Percentiles rank a stretch among this genome's conserved stretches.
Evolutionary conservation across 1,140 invertebrate species (phyloP).

Genomic region (Zaprionus lachaisei): DNA sequence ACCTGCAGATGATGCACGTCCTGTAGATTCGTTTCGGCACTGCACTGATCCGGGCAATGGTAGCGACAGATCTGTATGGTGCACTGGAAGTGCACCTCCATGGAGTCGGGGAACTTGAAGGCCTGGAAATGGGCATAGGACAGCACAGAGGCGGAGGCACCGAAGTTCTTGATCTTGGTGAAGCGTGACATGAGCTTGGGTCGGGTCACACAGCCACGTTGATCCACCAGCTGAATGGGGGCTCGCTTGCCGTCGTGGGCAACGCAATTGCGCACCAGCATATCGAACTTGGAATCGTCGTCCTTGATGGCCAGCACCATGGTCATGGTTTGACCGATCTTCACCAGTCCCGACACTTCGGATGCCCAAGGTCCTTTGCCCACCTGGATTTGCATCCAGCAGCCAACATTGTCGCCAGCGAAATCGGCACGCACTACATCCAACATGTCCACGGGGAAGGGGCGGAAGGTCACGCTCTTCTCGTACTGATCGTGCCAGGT

Average conservation of each 20-base stretch:
- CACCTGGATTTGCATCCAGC: conserved; percentile 97
- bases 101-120: conserved; percentile 98
- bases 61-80: conserved; percentile 97
- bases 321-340: conserved; percentile 98
- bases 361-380: conserved; percentile 98
- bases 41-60: conserved; percentile 96
- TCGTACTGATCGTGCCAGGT: conserved; percentile 98
- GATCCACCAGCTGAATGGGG: conserved; percentile 97
- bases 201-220: conserved; percentile 95
- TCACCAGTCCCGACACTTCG: conserved; percentile 96
- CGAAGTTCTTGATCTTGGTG: conserved; percentile 98
- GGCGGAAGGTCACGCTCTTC: conserved; percentile 96
- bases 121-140: conserved; percentile 97
- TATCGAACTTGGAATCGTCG: conserved; percentile 97
- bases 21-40: conserved; percentile 85
- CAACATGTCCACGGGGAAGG: conserved; percentile 97
- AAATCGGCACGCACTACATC: conserved; percentile 97
- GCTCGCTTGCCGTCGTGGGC: conserved; percentile 97
- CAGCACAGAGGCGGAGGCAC: conserved; percentile 94
- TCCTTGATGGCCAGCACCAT: conserved; percentile 98
- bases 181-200: conserved; percentile 97
- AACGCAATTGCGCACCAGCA: conserved; percentile 97
- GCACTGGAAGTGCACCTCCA: conserved; percentile 98
- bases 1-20: conserved; percentile 86
- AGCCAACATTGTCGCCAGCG: conserved; percentile 97